Base-by-base conservation (phyloP, 2,888 invertebrate genomes). In the Eupithecia tripunctaria region DNA sequence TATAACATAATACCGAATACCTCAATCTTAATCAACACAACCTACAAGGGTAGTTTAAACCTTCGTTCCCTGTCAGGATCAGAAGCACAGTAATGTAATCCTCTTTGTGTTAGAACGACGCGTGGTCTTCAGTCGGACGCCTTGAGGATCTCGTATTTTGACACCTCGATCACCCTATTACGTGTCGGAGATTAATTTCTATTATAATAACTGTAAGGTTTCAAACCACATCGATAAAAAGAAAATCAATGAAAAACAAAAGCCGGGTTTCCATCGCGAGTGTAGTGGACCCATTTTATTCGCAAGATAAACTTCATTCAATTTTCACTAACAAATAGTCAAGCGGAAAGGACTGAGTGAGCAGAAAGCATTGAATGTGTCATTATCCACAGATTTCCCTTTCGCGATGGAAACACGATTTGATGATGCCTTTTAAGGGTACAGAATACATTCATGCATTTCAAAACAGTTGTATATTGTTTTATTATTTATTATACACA, bases 101-200 rank as follows among this genome's bases (percentile, higher is more conserved):
- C 82, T 77, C 83, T 83, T 85, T 85, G 84, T 84, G 65, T 59
- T 62, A 72, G 74, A 75, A 71, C 72, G 76, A 79, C 70, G 81
- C 79, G 72, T 72, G 69, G 75, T 72, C 72, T 76, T 82, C 82
- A 81, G 81, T 79, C 80, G 78, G 82, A 82, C 82, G 81, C 84
- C 79, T 83, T 71, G 75, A 80, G 80, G 79, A 76, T 77, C 77
- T 77, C 76, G 81, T 85, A 84, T 86, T 85, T 81, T 85, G 84
- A 86, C 86, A 86, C 84, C 82, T 85, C 74, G 71, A 73, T 76
- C 69, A 76, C 75, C 73, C 29, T 73, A 82, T 82, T 85, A 82
- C 70, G 82, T 84, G 67, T 82, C 21, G 63, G 2, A 10, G 27
- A 29, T 29, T 62, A 62, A 10, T 8, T 18, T 63, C 0, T 5